Base-by-base conservation (phyloP, 1,140 invertebrate genomes). In the Lanistes nyassanus region DNA sequence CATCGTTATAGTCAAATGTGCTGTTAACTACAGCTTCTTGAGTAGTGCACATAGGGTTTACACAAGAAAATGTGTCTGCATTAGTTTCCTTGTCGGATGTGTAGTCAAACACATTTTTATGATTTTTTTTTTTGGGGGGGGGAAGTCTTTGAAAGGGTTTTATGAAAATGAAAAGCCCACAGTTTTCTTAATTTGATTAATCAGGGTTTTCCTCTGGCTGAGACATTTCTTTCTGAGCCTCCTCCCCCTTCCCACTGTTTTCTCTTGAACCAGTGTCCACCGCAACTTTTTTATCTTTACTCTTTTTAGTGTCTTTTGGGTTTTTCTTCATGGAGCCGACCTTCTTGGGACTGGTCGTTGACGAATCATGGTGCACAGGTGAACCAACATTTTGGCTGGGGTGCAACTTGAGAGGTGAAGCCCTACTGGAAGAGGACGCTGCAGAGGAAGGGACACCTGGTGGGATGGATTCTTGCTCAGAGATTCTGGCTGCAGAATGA, bases 401-500 rank as follows among this genome's bases (percentile, higher is more conserved):
- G 53, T 34, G n/a, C 16, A 37, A n/a, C 64, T 51, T 39, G 36
- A 36, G 31, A n/a, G 60, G 60, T 16, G 70, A 72, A 36, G 70
- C n/a, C 4, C 55, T 60, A 37, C 19, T 13, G 21, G 70, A 62
- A 31, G 70, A 23, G 4, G 55, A 42, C 36, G 60, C n/a, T 23
- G 36, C 70, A 11, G 47, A 26, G 6, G 26, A 3, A 19, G 26
- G 68, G n/a, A n/a, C 36, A 58, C 26, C 16, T 11, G 1, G 1
- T 11, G 0, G n/a, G 31, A 29, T 31, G 23, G 31, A 34, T 5
- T 6, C 31, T 29, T 21, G n/a, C 62, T 21, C 62, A 3, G 7
- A 23, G 36, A 26, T 42, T 56, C 37, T 58, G 36, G 21, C n/a
- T 16, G 36, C 56, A 60, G 70, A 62, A 36, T n/a, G 36, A 56